Base-by-base conservation (phyloP, 2,888 invertebrate genomes). In the Actias luna region DNA sequence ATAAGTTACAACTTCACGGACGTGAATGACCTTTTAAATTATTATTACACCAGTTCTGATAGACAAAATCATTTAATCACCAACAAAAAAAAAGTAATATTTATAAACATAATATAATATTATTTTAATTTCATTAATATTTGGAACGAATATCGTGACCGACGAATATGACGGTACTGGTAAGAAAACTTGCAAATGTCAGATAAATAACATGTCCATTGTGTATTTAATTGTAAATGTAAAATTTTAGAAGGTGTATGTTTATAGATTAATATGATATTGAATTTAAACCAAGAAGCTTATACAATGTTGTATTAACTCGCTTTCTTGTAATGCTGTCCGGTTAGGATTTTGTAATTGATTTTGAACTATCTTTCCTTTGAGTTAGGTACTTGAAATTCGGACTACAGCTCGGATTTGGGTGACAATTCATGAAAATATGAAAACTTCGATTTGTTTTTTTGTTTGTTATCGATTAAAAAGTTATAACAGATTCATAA, bases 191-290 rank as follows among this genome's bases (percentile, higher is more conserved):
- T 67, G 67, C 70, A 64, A 60, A 62, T 65, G 69, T 67, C 64
- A 67, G 65, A 69, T 68, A n/a, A 64, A 42, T 68, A 63, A 63
- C 66, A 82, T 80, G 72, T 80, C 75, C 85, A 82, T 75, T 76
- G 63, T 67, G 1, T 27, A 52, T 52, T 52, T 29, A 55, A 1
- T 25, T 46, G 22, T 25, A 25, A 25, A 25, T 25, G n/a, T 42
- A 7, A n/a, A 5, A 5, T 42, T 42, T n/a, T n/a, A 4, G n/a
- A n/a, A 42, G 7, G 42, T n/a, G n/a, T n/a, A n/a, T n/a, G 18
- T 18, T 7, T 12, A 36, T 36, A 36, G 4, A 12, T 36, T 14
- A 4, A 36, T 36, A n/a, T n/a, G n/a, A n/a, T n/a, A n/a, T n/a
- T n/a, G n/a, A n/a, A n/a, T n/a, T n/a, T n/a, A n/a, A n/a, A n/a